Base-by-base conservation (phyloP, 1,140 invertebrate genomes). In the Zaprionus africanus region DNA sequence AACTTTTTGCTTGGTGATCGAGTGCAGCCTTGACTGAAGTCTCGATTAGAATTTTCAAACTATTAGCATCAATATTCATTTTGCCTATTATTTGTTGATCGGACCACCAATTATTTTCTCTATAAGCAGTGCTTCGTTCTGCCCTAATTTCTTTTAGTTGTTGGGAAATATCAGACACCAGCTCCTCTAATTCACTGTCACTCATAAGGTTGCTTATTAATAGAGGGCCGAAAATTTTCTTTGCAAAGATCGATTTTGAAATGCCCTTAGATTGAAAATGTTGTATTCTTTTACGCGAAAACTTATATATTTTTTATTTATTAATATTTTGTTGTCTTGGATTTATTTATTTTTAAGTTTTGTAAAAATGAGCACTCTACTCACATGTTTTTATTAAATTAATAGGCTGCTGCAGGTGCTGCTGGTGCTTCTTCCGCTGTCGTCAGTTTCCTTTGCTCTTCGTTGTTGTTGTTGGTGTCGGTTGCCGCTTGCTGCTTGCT, bases 61-160 rank as follows among this genome's bases (percentile, higher is more conserved):
- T 43, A 43, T 17, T n/a, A 43, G 41, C 41, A 43, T 43, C 41
- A 43, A 43, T 43, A 43, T 43, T 43, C n/a, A 43, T 43, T 43
- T 43, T 43, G 5, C 5, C 15, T 41, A 41, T 43, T 43, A 43
- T 7, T 17, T 7, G 41, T 43, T 43, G 41, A 43, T n/a, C 41
- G 41, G 41, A 43, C 41, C 41, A 43, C 41, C 15, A 43, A 43
- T 43, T 43, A 43, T 43, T 43, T 43, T 43, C 15, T 2, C n/a
- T 17, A 17, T 43, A 5, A 43, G 41, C 15, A 43, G 41, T 43
- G n/a, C 41, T 43, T 43, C 41, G 41, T 43, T 43, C n/a, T 43
- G 41, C 41, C 41, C 2, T 17, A 43, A 43, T 17, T 43, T 43
- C 41, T 43, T 43, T 43, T 17, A 43, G 41, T 43, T 7, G 41